A percentile compares a stretch with the other conserved stretches of the same genome.
phyloP scores from a whole-genome alignment of 1,140 invertebrate genomes.

The Bombus vancouverensis region DNA sequence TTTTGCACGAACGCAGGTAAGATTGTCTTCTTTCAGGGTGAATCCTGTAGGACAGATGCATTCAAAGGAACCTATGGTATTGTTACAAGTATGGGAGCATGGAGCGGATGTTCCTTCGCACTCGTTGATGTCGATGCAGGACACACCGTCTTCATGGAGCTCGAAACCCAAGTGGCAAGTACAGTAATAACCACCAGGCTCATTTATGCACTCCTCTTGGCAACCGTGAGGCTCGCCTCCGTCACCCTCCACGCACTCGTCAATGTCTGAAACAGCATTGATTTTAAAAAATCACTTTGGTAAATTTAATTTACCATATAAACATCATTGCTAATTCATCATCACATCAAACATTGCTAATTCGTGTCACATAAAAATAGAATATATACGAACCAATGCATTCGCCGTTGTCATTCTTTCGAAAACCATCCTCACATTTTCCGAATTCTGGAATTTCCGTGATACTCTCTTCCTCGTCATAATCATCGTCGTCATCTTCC shows the following conservation, averaged over 20 bases:
- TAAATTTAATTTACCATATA: too few species aligned
- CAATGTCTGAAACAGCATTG: slow-evolving; percentile 85
- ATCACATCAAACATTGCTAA: background rate
- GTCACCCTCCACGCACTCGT: slow-evolving; percentile 88
- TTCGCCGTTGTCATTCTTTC: slow-evolving; percentile 81
- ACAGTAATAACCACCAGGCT: slow-evolving; percentile 89
- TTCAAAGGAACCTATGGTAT: slow-evolving; percentile 79
- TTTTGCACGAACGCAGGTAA: slow-evolving; percentile 59
- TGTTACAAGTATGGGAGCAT: slow-evolving; percentile 79
- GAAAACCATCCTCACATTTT: slow-evolving; percentile 82
- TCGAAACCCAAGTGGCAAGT: slow-evolving; percentile 81
- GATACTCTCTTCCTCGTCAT: slow-evolving; percentile 69
- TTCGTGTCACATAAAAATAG: background rate
- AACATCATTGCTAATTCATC: too few species aligned
- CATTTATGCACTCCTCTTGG: slow-evolving; percentile 87
- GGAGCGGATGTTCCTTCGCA: slow-evolving; percentile 73
- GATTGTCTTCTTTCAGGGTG: slow-evolving; percentile 69
- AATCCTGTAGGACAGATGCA: slow-evolving; percentile 81
- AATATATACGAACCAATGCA: slow-evolving; percentile 76
- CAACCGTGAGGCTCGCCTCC: slow-evolving; percentile 83
- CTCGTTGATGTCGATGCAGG: slow-evolving; percentile 84
- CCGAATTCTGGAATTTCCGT: slow-evolving; percentile 75
- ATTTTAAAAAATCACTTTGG: background rate
- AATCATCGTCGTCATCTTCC: slow-evolving; percentile 67
- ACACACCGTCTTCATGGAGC: slow-evolving; percentile 78